Evolutionary conservation across 2,113 vertebrate species (phyloP).

Genomic region (Irena cyanogastra): DNA sequence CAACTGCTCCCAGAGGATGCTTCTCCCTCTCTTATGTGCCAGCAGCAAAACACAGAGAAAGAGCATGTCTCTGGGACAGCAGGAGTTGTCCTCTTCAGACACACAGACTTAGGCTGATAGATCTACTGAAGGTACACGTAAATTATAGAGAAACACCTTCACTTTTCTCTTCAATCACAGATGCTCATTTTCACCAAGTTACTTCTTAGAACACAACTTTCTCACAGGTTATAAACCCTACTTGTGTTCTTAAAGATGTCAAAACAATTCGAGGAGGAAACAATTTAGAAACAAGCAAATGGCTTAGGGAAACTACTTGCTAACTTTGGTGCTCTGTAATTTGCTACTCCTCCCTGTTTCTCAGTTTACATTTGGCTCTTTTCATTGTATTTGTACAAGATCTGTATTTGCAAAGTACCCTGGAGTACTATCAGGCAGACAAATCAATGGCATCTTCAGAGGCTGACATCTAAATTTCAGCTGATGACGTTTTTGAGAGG

Average conservation of each 20-base stretch:
- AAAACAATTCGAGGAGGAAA: neutral
- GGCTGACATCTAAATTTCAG: neutral
- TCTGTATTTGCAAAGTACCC: neutral
- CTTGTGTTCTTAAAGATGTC: neutral
- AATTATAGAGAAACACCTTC: neutral
- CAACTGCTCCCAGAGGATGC: neutral
- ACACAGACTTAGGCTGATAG: neutral
- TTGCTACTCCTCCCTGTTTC: neutral
- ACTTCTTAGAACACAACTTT: neutral
- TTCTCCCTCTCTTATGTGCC: neutral
- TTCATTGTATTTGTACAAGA: neutral
- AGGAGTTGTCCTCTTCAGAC: neutral
- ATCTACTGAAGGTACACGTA: neutral
- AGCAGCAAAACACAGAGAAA: neutral
- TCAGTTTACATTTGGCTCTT: neutral
- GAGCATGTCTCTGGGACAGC: neutral
- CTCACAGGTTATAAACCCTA: neutral
- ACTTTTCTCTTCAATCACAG: neutral
- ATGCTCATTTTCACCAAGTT: neutral
- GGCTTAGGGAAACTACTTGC: neutral
- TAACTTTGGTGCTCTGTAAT: neutral
- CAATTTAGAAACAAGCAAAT: neutral
- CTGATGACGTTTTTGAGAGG: neutral
- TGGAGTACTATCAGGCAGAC: neutral
- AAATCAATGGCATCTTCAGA: neutral